phyloP scores from a whole-genome alignment of 2,113 vertebrate genomes.

The Phalacrocorax pelagicus region DNA sequence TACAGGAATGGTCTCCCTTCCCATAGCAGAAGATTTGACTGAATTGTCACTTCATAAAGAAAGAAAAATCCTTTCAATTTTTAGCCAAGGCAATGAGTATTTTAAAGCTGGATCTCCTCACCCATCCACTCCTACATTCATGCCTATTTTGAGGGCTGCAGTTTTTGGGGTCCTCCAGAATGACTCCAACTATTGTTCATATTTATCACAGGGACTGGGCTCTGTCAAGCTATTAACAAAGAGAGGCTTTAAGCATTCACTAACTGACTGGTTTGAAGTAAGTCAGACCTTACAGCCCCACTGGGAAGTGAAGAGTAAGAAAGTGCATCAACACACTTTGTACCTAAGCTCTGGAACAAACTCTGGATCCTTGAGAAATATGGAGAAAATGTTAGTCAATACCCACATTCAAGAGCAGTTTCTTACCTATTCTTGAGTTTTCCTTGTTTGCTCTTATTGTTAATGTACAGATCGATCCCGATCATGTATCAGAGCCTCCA shows the following conservation, averaged over 20 bases:
- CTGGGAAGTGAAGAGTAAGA: not conserved
- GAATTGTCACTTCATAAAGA: not conserved
- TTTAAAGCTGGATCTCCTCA: not conserved
- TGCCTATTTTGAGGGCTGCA: not conserved
- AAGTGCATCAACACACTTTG: not conserved
- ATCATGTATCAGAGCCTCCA: not conserved
- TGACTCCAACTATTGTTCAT: not conserved
- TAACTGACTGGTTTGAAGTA: not conserved
- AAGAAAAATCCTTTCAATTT: not conserved
- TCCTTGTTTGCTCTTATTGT: not conserved
- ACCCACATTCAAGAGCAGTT: not conserved
- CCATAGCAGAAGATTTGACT: not conserved
- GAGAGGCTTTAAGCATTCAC: not conserved
- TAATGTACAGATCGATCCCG: not conserved
- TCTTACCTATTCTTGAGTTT: not conserved
- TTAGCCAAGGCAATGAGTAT: not conserved
- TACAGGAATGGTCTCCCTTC: not conserved
- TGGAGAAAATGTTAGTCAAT: not conserved
- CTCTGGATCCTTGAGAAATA: not conserved
- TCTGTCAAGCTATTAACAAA: not conserved
- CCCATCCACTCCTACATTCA: not conserved
- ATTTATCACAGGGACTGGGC: not conserved
- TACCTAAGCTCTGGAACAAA: not conserved
- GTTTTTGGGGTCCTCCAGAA: not conserved
- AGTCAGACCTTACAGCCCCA: not conserved